phyloP scores from a whole-genome alignment of 2,888 invertebrate species.

The Pseudococcus viburni region DNA sequence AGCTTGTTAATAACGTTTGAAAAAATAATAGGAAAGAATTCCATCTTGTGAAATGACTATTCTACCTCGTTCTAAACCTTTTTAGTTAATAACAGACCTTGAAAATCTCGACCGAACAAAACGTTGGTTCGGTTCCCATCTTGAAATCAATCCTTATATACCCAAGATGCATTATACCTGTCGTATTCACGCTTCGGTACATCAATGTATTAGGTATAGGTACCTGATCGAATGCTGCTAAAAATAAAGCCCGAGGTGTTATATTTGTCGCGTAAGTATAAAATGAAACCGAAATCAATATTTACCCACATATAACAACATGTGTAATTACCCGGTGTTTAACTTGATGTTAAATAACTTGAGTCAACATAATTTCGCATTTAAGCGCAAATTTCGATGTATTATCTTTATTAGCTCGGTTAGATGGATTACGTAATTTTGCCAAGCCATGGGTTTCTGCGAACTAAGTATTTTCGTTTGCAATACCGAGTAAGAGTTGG shows the following conservation, averaged over 20 bases:
- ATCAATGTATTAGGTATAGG: not conserved
- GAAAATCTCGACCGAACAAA: constrained; percentile 22
- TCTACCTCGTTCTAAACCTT: not conserved
- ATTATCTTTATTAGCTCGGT: constrained; percentile 38
- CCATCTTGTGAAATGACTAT: constrained; percentile 2
- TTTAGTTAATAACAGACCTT: constrained; percentile 5
- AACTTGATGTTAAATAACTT: constrained; percentile 28
- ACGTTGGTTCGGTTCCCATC: not conserved
- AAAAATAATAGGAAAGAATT: constrained; percentile 15
- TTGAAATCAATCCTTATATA: constrained; percentile 19
- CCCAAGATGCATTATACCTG: not conserved
- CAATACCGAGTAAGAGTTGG: not conserved
- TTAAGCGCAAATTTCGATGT: constrained; percentile 34
- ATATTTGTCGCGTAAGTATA: not conserved
- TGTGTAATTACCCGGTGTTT: constrained; percentile 33
- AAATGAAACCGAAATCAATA: constrained; percentile 30
- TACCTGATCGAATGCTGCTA: not conserved
- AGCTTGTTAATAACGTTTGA: constrained; percentile 1
- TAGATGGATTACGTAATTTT: constrained; percentile 26
- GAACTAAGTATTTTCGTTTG: not conserved
- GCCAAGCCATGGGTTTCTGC: not conserved
- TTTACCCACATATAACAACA: not conserved
- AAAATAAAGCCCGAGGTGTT: constrained; percentile 1
- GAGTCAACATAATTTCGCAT: constrained; percentile 38
- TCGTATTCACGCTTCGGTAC: not conserved